Evolutionary conservation across 2,113 vertebrate genomes (phyloP).

Genomic region (Falcunculus frontatus): DNA sequence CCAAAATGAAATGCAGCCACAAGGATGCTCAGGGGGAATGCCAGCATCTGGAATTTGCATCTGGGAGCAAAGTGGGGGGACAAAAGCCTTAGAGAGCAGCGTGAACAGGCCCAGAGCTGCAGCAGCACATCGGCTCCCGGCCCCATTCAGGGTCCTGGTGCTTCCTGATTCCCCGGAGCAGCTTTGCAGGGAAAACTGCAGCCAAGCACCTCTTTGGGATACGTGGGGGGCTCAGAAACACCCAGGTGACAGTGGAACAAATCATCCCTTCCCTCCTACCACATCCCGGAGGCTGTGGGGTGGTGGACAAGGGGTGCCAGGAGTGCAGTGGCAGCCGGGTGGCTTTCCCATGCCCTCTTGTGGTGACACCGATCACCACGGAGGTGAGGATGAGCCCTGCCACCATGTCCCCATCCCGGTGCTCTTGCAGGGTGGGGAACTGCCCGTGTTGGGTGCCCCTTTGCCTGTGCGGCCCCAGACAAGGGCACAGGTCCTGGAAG

Average conservation of each 20-base stretch:
- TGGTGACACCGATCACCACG: fast-evolving
- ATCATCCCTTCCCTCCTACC: not conserved
- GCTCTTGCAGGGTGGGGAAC: fast-evolving
- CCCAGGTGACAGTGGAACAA: fast-evolving
- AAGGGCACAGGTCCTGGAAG: not conserved
- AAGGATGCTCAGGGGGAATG: not conserved
- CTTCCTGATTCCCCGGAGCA: fast-evolving
- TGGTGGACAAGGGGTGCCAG: not conserved
- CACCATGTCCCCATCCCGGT: fast-evolving
- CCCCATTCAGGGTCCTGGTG: fast-evolving
- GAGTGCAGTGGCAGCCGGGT: fast-evolving
- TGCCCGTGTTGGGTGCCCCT: not conserved
- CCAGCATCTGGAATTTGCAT: not conserved
- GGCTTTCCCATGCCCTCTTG: not conserved
- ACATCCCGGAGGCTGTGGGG: fast-evolving
- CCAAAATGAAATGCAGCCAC: not conserved
- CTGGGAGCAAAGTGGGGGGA: not conserved
- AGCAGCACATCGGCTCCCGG: fast-evolving
- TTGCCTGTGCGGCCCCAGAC: not conserved
- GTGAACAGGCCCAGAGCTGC: not conserved
- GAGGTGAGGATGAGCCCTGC: not conserved
- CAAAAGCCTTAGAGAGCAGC: not conserved
- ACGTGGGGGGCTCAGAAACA: fast-evolving
- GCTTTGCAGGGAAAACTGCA: not conserved
- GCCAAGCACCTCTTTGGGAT: not conserved